Evolutionary conservation across 1,140 invertebrate genomes (phyloP), one percentile per base, ranked within the genome.

Genomic region (Bicyclus anynana): DNA sequence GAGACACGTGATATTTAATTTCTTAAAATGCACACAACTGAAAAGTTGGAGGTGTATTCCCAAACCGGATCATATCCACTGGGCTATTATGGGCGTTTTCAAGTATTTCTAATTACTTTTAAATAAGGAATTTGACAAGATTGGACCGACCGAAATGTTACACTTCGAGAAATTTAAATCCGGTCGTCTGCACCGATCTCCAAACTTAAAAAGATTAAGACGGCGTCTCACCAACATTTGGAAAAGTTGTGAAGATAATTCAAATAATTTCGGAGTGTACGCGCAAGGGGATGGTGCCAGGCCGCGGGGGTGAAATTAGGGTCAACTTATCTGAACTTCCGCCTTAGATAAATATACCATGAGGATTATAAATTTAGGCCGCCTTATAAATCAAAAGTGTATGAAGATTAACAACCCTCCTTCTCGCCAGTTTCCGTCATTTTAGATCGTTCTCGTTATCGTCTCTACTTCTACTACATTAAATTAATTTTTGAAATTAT

Each of bases 211-310:
- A 48, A 52, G 56, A 59, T 64, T 59, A 52, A 52, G 51, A 27
- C 18, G 35, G 18, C 21, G 27, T 53, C 50, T 44, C 38, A 12
- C 40, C 35, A 33, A 52, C 20, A 40, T 35, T 40, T 42, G 35
- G 14, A 27, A 42, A 59, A 59, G 57, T 59, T 59, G 14, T 18
- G 35, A 46, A 55, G 56, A 54, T 64, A 59, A 64, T 55, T 64
- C 56, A 55, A 59, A 59, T 54, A 59, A 53, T 59, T 53, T 52
- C 35, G 23, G 29, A 23, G 23, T 20, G 29, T 38, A 38, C 40
- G 40, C 40, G 16, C 14, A 20, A 44, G 40, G 42, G 44, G 50
- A 37, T 13, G 56, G 16, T 38, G 47, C 26, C 20, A 21, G 20
- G 49, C 44, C 52, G 12, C 40, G 40, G 52, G n/a, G 47, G 47